A percentile compares a stretch with the other conserved stretches of the same genome.
These are phyloP conservation scores for Acrobasis suavella DNA, from an alignment of 2,888 invertebrate genomes.

Conservation along the genomic window DNA sequence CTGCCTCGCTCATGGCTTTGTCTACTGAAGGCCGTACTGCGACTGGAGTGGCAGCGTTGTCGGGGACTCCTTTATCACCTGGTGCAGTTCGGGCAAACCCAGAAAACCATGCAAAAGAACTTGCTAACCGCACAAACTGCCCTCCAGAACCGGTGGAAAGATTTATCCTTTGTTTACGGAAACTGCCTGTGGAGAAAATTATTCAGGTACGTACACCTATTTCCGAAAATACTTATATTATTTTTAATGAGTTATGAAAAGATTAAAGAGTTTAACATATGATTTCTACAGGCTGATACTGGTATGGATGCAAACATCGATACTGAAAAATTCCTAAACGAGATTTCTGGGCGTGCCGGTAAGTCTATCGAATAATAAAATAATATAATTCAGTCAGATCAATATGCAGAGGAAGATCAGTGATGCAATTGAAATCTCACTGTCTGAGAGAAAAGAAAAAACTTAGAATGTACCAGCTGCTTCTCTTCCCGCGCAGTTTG, in stretches of 20 bases:
- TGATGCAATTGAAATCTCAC: too few species aligned
- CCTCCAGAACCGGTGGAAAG: conserved; percentile 81
- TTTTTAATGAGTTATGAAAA: too few species aligned
- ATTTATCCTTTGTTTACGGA: conserved; percentile 86
- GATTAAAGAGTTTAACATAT: too few species aligned
- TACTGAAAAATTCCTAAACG: conserved; percentile 83
- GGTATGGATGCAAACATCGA: conserved; percentile 81
- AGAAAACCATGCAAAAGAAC: conserved; percentile 80
- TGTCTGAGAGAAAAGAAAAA: too few species aligned
- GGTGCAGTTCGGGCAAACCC: conserved; percentile 87
- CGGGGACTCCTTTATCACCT: conserved; percentile 88
- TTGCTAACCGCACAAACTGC: conserved; percentile 85
- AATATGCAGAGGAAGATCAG: too few species aligned
- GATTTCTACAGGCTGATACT: conserved; percentile 79
- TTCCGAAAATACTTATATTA: too few species aligned
- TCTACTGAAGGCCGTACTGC: conserved; percentile 84
- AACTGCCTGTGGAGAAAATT: conserved; percentile 69
- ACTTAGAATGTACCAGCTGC: too few species aligned
- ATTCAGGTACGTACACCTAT: conserved; percentile 50
- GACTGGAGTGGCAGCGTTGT: conserved; percentile 87
- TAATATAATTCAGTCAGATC: too few species aligned
- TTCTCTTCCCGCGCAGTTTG: too few species aligned
- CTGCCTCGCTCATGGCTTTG: conserved; percentile 86
- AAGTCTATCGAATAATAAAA: neutral
- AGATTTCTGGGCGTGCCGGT: conserved; percentile 82